A percentile compares a stretch with the other conserved stretches of the same genome.
phyloP scores from a whole-genome alignment of 2,113 vertebrate species.

The Speoplatyrhinus poulsoni region DNA sequence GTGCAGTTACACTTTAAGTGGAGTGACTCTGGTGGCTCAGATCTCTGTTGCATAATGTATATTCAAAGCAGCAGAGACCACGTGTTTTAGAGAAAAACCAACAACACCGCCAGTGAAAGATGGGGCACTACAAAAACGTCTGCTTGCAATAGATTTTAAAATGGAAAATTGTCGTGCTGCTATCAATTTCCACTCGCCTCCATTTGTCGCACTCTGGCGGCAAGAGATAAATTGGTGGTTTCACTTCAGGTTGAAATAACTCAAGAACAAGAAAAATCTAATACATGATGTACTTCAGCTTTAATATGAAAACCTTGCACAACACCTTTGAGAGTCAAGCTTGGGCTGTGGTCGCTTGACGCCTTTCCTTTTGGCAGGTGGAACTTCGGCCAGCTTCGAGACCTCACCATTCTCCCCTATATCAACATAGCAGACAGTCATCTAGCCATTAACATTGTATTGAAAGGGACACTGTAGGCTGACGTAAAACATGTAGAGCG shows the following conservation, averaged over 20 bases:
- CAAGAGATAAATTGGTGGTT: background rate
- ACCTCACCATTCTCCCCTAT: constrained; percentile 68
- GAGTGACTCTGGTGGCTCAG: background rate
- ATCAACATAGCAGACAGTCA: background rate
- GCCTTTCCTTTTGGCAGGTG: constrained; percentile 71
- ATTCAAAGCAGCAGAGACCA: background rate
- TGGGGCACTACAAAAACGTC: too few relatives aligned
- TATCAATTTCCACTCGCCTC: background rate
- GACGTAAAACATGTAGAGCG: background rate
- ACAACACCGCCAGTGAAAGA: background rate
- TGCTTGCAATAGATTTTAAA: too few relatives aligned
- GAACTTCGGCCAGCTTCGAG: constrained; percentile 79
- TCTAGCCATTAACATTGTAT: background rate
- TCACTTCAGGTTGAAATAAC: background rate
- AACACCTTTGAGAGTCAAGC: constrained; percentile 88
- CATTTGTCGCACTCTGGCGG: background rate
- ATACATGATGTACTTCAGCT: too few relatives aligned
- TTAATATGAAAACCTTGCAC: background rate
- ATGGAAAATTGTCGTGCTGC: background rate
- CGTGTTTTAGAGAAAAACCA: background rate
- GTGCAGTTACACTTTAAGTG: background rate
- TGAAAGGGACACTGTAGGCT: background rate
- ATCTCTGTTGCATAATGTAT: background rate
- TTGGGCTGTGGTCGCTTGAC: constrained; percentile 86
- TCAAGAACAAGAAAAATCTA: background rate